A percentile compares a stretch with the other conserved stretches of the same genome.
These are phyloP conservation scores for Rhopalosiphum maidis DNA, from an alignment of 1,140 invertebrate species.

Conservation along the genomic window DNA sequence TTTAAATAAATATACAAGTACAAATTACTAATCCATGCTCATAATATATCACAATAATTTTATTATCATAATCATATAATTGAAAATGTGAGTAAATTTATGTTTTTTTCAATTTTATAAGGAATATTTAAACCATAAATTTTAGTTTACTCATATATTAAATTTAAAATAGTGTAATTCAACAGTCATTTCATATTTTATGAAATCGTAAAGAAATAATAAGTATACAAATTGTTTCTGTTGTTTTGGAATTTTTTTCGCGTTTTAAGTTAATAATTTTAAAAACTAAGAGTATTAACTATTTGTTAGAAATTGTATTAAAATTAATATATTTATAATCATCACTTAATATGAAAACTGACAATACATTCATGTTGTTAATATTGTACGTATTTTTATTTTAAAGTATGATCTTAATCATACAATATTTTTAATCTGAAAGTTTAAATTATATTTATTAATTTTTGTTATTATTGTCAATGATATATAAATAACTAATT, in stretches of 20 bases:
- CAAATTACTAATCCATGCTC: background rate
- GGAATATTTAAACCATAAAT: background rate
- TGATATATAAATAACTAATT: background rate
- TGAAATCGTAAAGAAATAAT: background rate
- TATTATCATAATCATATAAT: background rate
- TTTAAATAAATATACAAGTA: constrained; percentile 14
- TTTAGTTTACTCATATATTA: background rate
- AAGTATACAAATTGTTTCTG: background rate
- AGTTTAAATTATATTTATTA: background rate
- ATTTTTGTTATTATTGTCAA: background rate
- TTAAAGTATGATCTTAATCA: background rate
- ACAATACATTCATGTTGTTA: constrained; percentile 32
- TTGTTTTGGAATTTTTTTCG: background rate
- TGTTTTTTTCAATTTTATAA: background rate
- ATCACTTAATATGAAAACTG: background rate
- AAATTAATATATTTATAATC: background rate
- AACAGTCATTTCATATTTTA: background rate
- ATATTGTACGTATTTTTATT: background rate
- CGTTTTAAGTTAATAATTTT: background rate
- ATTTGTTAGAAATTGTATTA: background rate
- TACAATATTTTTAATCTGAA: background rate
- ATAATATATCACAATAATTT: background rate
- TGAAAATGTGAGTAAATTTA: background rate
- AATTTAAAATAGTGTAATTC: background rate
- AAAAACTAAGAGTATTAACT: background rate